Evolutionary conservation across 2,113 vertebrate species (phyloP).

Genomic region (Alouatta palliata): DNA sequence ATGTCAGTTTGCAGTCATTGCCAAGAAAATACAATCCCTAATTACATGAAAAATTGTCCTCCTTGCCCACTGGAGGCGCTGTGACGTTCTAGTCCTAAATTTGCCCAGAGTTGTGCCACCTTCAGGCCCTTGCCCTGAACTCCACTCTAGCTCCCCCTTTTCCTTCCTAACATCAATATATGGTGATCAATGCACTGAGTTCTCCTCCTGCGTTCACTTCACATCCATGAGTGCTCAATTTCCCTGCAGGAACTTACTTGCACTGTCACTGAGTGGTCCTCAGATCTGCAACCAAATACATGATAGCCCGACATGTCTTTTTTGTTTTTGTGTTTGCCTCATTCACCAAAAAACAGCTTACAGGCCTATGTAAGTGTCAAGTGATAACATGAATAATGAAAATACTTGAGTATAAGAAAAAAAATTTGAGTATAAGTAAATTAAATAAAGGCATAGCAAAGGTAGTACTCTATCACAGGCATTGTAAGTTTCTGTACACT

Average conservation of each 20-base stretch:
- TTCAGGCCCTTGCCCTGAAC: fast-evolving
- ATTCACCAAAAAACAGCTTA: neutral
- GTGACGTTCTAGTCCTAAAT: neutral
- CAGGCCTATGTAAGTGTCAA: neutral
- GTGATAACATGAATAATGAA: neutral
- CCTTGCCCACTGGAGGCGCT: neutral
- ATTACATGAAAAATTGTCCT: neutral
- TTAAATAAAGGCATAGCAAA: neutral
- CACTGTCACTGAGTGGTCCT: conserved; percentile 9
- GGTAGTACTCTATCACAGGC: neutral
- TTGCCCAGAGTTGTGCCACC: neutral
- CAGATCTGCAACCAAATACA: neutral
- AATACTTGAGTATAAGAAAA: neutral
- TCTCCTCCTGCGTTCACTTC: fast-evolving
- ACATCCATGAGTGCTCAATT: neutral
- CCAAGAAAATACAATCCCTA: neutral
- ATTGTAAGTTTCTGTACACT: neutral
- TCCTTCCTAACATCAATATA: neutral
- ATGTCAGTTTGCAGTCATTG: neutral
- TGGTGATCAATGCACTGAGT: neutral
- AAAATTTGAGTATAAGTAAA: neutral
- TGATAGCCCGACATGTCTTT: neutral
- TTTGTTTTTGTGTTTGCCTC: neutral
- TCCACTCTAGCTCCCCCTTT: neutral
- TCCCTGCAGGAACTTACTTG: neutral